phyloP scores from a whole-genome alignment of 2,113 vertebrate genomes.

The Budorcas taxicolor region DNA sequence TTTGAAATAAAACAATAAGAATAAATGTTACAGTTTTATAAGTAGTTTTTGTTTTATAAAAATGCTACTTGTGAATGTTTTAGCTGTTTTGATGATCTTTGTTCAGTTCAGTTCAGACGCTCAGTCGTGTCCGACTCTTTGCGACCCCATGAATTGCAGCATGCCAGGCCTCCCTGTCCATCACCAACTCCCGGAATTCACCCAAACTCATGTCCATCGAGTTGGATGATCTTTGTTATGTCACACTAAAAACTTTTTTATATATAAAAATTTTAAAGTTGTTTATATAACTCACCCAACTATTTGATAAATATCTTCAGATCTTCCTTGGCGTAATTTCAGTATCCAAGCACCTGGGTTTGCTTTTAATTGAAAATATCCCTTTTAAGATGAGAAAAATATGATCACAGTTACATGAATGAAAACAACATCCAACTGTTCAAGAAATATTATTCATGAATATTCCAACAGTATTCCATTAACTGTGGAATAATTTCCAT shows the following conservation, averaged over 20 bases:
- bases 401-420: background rate
- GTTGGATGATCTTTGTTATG: background rate
- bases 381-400: conserved; percentile 78
- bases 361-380: conserved; percentile 98
- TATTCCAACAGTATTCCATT: background rate
- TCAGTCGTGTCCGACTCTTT: no score
- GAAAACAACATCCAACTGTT: background rate
- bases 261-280: background rate
- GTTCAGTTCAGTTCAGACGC: background rate
- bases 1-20: background rate
- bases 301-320: conserved; percentile 93
- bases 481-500: background rate
- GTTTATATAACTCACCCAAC: conserved; percentile 85
- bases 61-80: background rate
- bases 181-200: no score
- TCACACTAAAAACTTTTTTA: background rate
- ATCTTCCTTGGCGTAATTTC: conserved; percentile 91
- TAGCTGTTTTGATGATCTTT: background rate
- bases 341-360: conserved; percentile 95
- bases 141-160: no score
- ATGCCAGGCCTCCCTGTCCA: no score
- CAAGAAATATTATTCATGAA: background rate
- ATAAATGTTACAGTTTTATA: background rate
- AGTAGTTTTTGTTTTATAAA: background rate
- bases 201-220: no score